Base-by-base conservation (phyloP, 30 jellyfish, hydroid and myxozoan species). In the Haliclystus octoradiatus region DNA sequence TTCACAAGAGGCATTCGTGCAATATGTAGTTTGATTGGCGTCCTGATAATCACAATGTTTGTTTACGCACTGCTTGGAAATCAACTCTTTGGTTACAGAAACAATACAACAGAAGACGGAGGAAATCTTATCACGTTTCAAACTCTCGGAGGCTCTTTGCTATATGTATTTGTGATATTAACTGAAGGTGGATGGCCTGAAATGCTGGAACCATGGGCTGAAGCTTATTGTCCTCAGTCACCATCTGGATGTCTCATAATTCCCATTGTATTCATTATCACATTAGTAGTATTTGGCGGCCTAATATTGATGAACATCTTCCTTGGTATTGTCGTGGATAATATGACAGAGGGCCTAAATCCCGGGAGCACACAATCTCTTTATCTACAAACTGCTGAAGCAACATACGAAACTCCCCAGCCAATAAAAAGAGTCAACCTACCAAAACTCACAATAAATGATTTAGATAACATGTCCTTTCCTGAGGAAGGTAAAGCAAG, bases 181-280 rank as follows among this genome's bases (percentile, higher is more conserved):
- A 86, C 96, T 3, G 94, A 93, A 4, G 96, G 78, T 35, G 85
- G 80, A 19, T 86, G 96, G 96, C 77, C 91, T 22, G 77, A 50
- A 2, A 50, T 66, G 46, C 73, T 82, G 76, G 77, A 67, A 1
- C 65, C 60, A 9, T 2, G 70, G 26, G 71, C 50, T 26, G 26
- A 49, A 24, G 51, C 35, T 23, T 65, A 46, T 33, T 35, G 68
- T 24, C 57, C 57, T 40, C 5, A 31, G 49, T 30, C 63, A n/a
- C 62, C 64, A 12, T 33, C 65, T 31, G 73, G 65, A 15, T 34
- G 26, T 12, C 65, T 26, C 9, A 31, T 86, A 49, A 31, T 86
- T 4, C 82, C 94, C 0, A 27, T 78, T 23, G 26, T 70, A 0
- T 86, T 49, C 78, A 78, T 86, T 62, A 34, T 79, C 0, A 78